Conservation (phyloP, 2,797 vertebrate genomes). For the Rhinophrynus dorsalis region DNA sequence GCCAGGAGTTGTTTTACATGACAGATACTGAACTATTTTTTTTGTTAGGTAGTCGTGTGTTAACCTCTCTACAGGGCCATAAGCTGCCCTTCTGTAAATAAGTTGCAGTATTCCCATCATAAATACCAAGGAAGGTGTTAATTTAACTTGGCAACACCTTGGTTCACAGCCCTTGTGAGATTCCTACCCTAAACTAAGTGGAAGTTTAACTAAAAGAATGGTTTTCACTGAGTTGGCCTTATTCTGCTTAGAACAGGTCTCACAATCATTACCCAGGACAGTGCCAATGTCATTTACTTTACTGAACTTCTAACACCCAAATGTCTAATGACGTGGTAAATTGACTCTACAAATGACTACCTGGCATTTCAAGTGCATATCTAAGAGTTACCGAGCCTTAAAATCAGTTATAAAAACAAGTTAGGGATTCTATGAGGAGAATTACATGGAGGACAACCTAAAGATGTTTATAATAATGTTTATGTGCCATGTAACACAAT, state of each 20-base stretch:
- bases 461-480: slow-evolving; percentile 47
- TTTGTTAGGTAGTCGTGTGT: background rate
- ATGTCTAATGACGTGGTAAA: slow-evolving; percentile 63
- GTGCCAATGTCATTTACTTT: slow-evolving; percentile 54
- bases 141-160: background rate
- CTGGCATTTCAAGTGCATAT: slow-evolving; percentile 29
- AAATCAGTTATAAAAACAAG: slow-evolving; percentile 33
- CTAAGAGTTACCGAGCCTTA: slow-evolving; percentile 50
- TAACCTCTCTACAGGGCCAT: background rate
- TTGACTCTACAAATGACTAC: slow-evolving; percentile 54
- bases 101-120: slow-evolving; percentile 2
- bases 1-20: background rate
- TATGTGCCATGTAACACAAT: background rate
- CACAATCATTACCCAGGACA: slow-evolving; percentile 57
- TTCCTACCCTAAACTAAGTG: background rate
- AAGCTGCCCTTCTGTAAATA: slow-evolving; percentile 5
- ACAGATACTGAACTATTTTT: background rate
- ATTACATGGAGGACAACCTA: slow-evolving; percentile 27
- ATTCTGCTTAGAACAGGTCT: slow-evolving; percentile 46
- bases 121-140: slow-evolving; percentile 13
- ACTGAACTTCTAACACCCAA: slow-evolving; percentile 55
- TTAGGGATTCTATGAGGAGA: slow-evolving; percentile 51
- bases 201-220: slow-evolving; percentile 17
- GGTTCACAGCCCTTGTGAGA: background rate
- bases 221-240: background rate